These are phyloP conservation scores for Bradysia coprophila DNA, from an alignment of 1,140 invertebrate species.

Conservation along the genomic window DNA sequence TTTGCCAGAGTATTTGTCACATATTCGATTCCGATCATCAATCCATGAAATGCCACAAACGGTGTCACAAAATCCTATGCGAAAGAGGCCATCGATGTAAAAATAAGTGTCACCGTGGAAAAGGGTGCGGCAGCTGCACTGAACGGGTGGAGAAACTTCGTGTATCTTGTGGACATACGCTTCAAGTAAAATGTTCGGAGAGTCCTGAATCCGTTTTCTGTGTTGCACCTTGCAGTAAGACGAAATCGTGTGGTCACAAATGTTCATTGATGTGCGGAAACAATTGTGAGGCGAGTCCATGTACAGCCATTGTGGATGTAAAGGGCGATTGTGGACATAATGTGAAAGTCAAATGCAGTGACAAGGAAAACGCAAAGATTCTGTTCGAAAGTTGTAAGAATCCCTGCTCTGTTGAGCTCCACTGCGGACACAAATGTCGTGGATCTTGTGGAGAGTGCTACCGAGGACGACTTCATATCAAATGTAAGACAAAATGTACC, in stretches of 20 bases:
- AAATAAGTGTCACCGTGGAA: not conserved
- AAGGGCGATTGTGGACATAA: not conserved
- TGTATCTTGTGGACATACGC: not conserved
- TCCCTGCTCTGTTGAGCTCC: not conserved
- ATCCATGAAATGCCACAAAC: not conserved
- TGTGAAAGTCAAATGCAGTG: not conserved
- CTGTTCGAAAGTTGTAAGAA: not conserved
- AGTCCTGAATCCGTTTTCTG: not conserved
- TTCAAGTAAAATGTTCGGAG: not conserved
- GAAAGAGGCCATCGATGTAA: not conserved
- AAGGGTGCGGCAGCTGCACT: not conserved
- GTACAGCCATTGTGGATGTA: not conserved
- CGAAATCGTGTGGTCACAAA: not conserved
- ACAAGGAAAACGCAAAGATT: not conserved
- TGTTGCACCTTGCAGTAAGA: not conserved
- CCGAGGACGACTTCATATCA: constrained; percentile 26
- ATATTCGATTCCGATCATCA: constrained; percentile 27
- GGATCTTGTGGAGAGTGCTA: constrained; percentile 37
- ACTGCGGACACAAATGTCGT: constrained; percentile 18
- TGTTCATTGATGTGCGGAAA: not conserved
- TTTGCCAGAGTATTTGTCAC: constrained; percentile 32
- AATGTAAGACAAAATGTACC: constrained; percentile 37
- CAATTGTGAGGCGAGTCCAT: not conserved
- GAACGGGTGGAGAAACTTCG: not conserved
- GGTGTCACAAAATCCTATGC: not conserved